Evolutionary conservation across 1,140 invertebrate genomes (phyloP), one percentile per base, ranked within the genome.

Genomic region (Drosophila athabasca): DNA sequence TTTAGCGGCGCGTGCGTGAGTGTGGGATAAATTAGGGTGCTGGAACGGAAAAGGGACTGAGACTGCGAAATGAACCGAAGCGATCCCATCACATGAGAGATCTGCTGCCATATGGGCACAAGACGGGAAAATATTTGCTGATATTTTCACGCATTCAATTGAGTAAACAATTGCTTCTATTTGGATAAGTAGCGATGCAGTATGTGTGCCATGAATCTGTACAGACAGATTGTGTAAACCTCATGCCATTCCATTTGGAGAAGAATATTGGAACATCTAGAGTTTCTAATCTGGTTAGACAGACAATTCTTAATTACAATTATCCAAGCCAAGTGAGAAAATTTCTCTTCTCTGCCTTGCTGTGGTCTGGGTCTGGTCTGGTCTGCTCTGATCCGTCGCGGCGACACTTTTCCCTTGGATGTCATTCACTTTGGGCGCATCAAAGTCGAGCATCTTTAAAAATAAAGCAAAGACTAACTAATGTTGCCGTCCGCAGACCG

Each of bases 391-490:
- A 29, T 13, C 46, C 43, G 43, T 29, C 22, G 22, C 31, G 45
- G n/a, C 64, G 77, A 85, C 83, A 84, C 54, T 69, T 85, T 78
- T 80, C 70, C 75, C 70, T 72, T 49, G 67, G 49, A 81, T 79
- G 85, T 90, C 87, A 90, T 80, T 90, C 75, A 90, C 76, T 70
- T 81, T 82, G 81, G 24, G 58, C 46, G 83, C 83, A 67, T 89
- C 84, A 83, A 89, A 83, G 79, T 83, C 76, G 69, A 68, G 55
- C 68, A 73, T 79, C 66, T 81, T 88, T 81, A 87, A 90, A 87
- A 90, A 87, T 90, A 90, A 85, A 83, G 71, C 77, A 71, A 88
- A 62, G 71, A 82, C 59, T 83, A 83, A 76, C 83, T 74, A 88
- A 69, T 70, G 75, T 62, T 67, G 59, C 46, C 48, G 15, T 29